Evolutionary conservation across 2,888 invertebrate species (phyloP).

Genomic region (Dermolepida albohirtum): DNA sequence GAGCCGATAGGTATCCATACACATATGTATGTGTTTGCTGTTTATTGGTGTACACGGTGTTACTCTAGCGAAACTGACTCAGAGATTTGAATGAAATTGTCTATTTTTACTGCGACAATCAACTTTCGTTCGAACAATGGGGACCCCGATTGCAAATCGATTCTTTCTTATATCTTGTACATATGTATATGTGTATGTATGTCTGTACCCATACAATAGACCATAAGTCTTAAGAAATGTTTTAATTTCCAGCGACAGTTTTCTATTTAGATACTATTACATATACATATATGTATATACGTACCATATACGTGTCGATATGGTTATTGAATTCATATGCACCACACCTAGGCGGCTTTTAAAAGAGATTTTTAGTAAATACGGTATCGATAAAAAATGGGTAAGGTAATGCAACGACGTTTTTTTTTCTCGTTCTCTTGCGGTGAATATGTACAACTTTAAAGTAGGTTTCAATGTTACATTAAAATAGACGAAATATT

Average conservation of each 20-base stretch:
- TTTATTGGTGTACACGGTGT: slow-evolving; percentile 24
- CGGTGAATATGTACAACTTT: too few species aligned
- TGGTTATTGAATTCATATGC: slow-evolving; percentile 37
- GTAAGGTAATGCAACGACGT: slow-evolving; percentile 10
- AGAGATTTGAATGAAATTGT: slow-evolving; percentile 43
- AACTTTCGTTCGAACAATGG: slow-evolving; percentile 51
- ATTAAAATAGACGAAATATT: too few species aligned
- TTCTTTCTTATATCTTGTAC: slow-evolving; percentile 11
- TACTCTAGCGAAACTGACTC: slow-evolving; percentile 41
- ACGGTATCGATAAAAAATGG: slow-evolving; percentile 7
- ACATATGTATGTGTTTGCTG: slow-evolving; percentile 21
- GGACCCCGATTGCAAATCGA: slow-evolving; percentile 43
- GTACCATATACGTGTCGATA: slow-evolving; percentile 21
- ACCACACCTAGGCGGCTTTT: slow-evolving; percentile 32
- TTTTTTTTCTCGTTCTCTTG: neutral
- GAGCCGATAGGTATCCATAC: slow-evolving; percentile 9
- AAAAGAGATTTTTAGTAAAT: slow-evolving; percentile 22
- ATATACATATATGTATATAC: slow-evolving; percentile 18
- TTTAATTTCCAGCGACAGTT: slow-evolving; percentile 49
- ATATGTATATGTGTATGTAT: slow-evolving; percentile 29
- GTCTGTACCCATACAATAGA: slow-evolving; percentile 34
- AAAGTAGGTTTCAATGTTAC: too few species aligned
- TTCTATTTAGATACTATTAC: slow-evolving; percentile 40
- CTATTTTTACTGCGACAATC: slow-evolving; percentile 49
- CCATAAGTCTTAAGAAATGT: slow-evolving; percentile 50